These are phyloP conservation scores for Limnephilus rhombicus DNA, from an alignment of 2,888 invertebrate species.

Conservation along the genomic window DNA sequence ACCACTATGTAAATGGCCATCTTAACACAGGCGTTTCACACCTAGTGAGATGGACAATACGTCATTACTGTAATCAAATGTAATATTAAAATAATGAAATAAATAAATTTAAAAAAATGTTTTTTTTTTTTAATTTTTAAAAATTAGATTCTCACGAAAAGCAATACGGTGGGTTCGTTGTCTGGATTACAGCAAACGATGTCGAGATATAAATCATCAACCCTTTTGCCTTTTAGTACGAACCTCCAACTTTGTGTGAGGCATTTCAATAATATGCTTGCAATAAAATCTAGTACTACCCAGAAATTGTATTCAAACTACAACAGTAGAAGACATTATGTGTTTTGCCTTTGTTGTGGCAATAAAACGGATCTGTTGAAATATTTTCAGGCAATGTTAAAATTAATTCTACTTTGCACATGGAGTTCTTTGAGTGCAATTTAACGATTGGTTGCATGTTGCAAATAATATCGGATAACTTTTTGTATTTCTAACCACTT, in stretches of 20 bases:
- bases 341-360: slow-evolving; percentile 3
- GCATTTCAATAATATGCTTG: slow-evolving; percentile 1
- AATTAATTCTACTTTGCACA: background rate
- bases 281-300: slow-evolving; percentile 12
- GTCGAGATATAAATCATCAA: slow-evolving; percentile 3
- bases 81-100: no score
- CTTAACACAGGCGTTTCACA: no score
- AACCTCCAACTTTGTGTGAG: slow-evolving; percentile 21
- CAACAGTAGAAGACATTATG: background rate
- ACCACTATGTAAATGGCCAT: no score
- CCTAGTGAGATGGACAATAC: no score
- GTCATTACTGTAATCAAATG: no score
- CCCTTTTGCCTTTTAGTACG: slow-evolving; percentile 10
- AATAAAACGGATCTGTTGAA: slow-evolving; percentile 6
- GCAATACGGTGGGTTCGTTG: background rate
- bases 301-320: background rate
- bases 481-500: no score
- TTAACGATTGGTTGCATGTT: no score
- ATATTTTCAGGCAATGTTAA: background rate
- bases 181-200: background rate
- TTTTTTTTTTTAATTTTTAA: no score
- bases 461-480: no score
- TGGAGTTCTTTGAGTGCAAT: no score
- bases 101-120: no score
- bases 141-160: background rate